Conservation (phyloP, 2,797 vertebrate species). For the Coluber constrictor region DNA sequence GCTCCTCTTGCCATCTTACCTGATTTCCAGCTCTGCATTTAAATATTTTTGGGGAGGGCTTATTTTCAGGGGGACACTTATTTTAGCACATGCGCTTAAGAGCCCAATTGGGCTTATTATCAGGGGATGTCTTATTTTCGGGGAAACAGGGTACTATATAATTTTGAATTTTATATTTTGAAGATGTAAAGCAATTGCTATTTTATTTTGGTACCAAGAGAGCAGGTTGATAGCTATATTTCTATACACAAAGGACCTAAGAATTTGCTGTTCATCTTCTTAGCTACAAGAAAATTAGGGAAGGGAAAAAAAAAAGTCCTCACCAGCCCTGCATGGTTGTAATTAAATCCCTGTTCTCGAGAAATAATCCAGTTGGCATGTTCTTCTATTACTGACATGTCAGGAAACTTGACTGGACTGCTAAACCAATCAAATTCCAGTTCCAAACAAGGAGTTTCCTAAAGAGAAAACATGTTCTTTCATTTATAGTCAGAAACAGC, state of each 20-base stretch:
- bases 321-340: conserved; percentile 90
- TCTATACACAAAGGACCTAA: neutral
- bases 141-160: neutral
- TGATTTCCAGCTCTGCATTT: no score
- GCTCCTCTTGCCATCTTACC: no score
- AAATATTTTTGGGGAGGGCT: no score
- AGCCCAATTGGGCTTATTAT: no score
- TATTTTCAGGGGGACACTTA: no score
- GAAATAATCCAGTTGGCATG: conserved; percentile 93
- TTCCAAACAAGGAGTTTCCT: conserved; percentile 97
- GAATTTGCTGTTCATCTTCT: neutral
- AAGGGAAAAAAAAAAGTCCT: conserved; percentile 45
- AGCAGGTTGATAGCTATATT: neutral
- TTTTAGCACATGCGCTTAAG: no score
- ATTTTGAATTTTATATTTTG: neutral
- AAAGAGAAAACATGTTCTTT: conserved; percentile 17
- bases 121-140: no score
- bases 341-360: conserved; percentile 91
- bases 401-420: conserved; percentile 91
- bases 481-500: neutral
- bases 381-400: conserved; percentile 91
- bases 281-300: conserved; percentile 1
- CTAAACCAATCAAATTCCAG: conserved; percentile 97
- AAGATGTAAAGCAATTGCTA: neutral
- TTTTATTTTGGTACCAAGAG: neutral